Evolutionary conservation across 2,888 invertebrate genomes (phyloP).

Genomic region (Empis livida): DNA sequence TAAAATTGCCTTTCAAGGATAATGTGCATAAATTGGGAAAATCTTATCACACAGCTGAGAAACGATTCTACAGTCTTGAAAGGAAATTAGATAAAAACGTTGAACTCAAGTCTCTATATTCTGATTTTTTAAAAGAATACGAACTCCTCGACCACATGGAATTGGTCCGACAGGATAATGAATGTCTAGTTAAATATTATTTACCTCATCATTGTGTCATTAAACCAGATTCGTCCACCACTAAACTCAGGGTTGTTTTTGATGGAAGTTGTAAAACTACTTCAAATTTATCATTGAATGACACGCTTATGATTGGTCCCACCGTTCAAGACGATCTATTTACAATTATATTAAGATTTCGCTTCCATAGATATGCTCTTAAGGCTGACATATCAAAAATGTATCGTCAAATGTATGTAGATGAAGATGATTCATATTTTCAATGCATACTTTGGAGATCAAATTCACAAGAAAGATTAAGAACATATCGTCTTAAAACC

Average conservation of each 20-base stretch:
- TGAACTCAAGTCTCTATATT: constrained; percentile 10
- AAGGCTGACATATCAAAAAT: constrained; percentile 16
- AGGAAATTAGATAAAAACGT: background rate
- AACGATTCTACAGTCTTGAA: background rate
- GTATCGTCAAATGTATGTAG: constrained; percentile 14
- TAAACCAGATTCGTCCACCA: constrained; percentile 3
- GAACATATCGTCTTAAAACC: constrained; percentile 6
- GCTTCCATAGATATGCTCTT: constrained; percentile 7
- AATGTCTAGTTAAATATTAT: constrained; percentile 4
- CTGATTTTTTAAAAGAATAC: constrained; percentile 13
- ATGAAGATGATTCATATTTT: constrained; percentile 8
- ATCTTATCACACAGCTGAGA: background rate
- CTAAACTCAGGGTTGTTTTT: constrained; percentile 5
- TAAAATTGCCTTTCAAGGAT: constrained; percentile 7
- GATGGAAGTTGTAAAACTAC: constrained; percentile 5
- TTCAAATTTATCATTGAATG: constrained; percentile 3
- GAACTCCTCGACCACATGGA: constrained; percentile 12
- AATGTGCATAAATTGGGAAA: background rate
- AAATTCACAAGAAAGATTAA: constrained; percentile 1
- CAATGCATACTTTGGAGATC: constrained; percentile 12
- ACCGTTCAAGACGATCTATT: constrained; percentile 8
- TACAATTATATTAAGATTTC: constrained; percentile 5
- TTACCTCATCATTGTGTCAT: constrained; percentile 13
- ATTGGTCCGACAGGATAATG: background rate
- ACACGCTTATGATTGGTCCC: constrained; percentile 5